Evolutionary conservation across 2,113 vertebrate genomes (phyloP), one percentile per base, ranked within the genome.

Genomic region (Tamias sibiricus): DNA sequence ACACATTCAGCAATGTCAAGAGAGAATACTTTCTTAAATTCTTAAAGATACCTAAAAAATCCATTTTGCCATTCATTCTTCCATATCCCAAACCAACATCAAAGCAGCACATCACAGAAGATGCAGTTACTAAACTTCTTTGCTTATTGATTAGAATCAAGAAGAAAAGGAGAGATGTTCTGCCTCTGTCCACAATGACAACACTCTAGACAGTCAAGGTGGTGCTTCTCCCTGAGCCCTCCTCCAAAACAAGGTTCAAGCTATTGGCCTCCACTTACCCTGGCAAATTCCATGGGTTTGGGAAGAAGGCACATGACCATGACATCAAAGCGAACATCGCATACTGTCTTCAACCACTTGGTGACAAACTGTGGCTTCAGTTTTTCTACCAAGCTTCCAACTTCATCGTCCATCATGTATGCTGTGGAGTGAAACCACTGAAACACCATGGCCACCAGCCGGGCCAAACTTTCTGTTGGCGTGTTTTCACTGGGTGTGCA

Each of bases 301-400:
- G 99, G 99, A 98, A 99, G 99, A 92, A 99, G 99, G 97, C 99
- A 99, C 99, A 99, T 99, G 98, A 99, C 99, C 99, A 99, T 99
- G 97, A 99, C 99, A 94, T 99, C 99, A 95, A 99, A 99, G 24
- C 99, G 99, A 80, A 99, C 99, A 84, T 99, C 99, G 77, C 99
- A 99, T 79, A 99, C 99, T 0, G 99, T 99, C 98, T 99, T 99
- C 88, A 99, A 91, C 99, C 99, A 99, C 98, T 99, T 99, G 54
- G 99, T 99, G 94, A 99, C 99, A 98, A 99, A 99, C 98, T 99
- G 99, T 3, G 99, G 99, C 97, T 99, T 99, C n/a, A 99, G 98
- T 95, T 99, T 99, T 97, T 99, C 99, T 97, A 99, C 99, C 96
- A 99, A 98, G 96, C 99, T 99, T 68, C 99, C 99, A 26, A 99